Percentiles rank a stretch among this genome's conserved stretches.
phyloP scores from a whole-genome alignment of 2,888 invertebrate genomes.

The Hanleya hanleyi region DNA sequence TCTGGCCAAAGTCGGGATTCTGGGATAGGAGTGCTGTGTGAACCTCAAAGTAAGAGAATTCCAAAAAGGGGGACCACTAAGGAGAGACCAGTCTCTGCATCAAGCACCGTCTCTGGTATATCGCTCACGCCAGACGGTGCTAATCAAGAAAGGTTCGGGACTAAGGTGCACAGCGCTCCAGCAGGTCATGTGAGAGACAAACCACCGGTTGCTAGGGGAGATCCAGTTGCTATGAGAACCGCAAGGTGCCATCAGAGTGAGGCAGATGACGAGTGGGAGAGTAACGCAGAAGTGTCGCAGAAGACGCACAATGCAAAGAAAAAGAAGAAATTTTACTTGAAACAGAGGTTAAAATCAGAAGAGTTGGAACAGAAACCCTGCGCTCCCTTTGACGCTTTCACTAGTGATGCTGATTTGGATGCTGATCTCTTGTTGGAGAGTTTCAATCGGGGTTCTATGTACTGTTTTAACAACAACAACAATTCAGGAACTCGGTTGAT shows the following conservation, averaged over 20 bases:
- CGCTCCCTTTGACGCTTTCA: not conserved
- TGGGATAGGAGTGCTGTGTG: constrained; percentile 51
- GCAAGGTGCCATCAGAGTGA: too few species aligned
- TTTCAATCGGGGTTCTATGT: not conserved
- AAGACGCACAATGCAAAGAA: not conserved
- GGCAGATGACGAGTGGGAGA: not conserved
- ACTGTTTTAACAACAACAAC: too few species aligned
- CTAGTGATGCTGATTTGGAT: not conserved
- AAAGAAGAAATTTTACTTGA: not conserved
- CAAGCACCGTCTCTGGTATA: not conserved
- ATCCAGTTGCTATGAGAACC: not conserved
- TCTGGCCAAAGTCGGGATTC: constrained; percentile 52
- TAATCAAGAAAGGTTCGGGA: not conserved
- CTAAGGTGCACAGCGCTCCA: not conserved
- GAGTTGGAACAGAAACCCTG: not conserved
- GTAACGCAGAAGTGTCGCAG: not conserved
- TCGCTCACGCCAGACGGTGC: not conserved
- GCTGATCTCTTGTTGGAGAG: not conserved
- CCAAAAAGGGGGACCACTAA: too few species aligned
- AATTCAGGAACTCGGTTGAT: too few species aligned
- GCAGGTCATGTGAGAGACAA: not conserved
- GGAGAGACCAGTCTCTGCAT: not conserved
- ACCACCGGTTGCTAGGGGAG: not conserved
- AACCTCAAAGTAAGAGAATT: not conserved
- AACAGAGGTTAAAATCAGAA: not conserved